A percentile compares a stretch with the other conserved stretches of the same genome.
Conservation (phyloP, 1,140 invertebrate genomes). For the Amphibalanus amphitrite region DNA sequence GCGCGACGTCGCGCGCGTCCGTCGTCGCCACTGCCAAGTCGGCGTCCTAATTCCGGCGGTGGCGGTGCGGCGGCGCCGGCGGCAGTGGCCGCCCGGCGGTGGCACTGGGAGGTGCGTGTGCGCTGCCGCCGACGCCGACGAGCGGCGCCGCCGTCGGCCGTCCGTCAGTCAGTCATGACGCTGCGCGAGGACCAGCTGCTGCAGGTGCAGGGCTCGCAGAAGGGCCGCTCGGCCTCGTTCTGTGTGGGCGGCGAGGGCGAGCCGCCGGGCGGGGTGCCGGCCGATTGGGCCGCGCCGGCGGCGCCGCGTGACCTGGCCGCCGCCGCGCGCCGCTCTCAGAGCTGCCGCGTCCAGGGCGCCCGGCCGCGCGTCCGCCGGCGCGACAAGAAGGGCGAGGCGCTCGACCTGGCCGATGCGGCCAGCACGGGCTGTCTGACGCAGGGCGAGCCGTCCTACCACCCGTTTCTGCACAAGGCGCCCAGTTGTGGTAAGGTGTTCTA, state of each 20-base stretch:
- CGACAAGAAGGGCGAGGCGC: conserved; percentile 7
- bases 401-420: no score
- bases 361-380: conserved; percentile 11
- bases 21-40: no score
- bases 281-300: conserved; percentile 14
- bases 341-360: conserved; percentile 18
- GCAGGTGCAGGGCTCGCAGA: conserved; percentile 8
- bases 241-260: conserved; percentile 16
- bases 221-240: conserved; percentile 19
- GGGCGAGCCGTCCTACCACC: conserved; percentile 16
- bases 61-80: no score
- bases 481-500: conserved; percentile 18
- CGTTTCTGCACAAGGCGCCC: conserved; percentile 18
- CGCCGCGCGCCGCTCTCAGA: conserved; percentile 17
- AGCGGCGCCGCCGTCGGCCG: no score
- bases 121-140: no score
- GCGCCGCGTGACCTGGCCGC: conserved; percentile 14
- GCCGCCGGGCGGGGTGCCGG: conserved; percentile 10
- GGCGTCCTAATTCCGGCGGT: no score
- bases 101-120: no score
- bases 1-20: no score
- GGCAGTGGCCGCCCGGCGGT: no score
- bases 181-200: no score
- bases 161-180: no score
- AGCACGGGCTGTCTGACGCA: conserved; percentile 6